phyloP scores from a whole-genome alignment of 2,797 vertebrate genomes.

The Nannoperca australis region DNA sequence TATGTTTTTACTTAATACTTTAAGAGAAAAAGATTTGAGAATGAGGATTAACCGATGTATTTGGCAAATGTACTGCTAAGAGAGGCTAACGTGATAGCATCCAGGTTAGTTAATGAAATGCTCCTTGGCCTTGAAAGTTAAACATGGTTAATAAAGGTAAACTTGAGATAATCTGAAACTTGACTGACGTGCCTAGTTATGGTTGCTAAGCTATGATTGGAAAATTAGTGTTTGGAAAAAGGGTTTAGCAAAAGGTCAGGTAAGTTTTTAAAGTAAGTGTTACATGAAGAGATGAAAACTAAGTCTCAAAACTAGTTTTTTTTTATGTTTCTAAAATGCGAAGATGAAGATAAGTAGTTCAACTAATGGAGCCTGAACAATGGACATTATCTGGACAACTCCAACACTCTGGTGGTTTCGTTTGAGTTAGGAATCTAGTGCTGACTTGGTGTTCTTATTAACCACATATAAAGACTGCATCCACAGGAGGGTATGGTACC shows the following conservation, averaged over 20 bases:
- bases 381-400: slow-evolving; percentile 34
- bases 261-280: not conserved
- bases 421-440: slow-evolving; percentile 11
- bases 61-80: not conserved
- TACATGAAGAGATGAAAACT: not conserved
- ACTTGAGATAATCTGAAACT: not conserved
- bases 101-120: not conserved
- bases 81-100: not conserved
- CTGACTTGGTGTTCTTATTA: slow-evolving; percentile 21
- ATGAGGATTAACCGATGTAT: not conserved
- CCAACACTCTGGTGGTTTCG: slow-evolving; percentile 23
- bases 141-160: not conserved
- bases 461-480: slow-evolving; percentile 25
- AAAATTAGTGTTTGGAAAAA: not conserved
- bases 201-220: not conserved
- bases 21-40: not conserved
- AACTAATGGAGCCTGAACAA: slow-evolving; percentile 35
- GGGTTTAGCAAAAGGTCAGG: not conserved
- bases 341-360: slow-evolving; percentile 11
- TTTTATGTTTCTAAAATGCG: slow-evolving; percentile 2
- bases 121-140: not conserved
- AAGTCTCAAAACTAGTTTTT: slow-evolving; percentile 16
- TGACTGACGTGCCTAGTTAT: not conserved
- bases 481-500: not conserved
- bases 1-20: not conserved